These are phyloP conservation scores for Oncorhynchus kisutch DNA, from an alignment of 2,113 vertebrate species.

Conservation along the genomic window DNA sequence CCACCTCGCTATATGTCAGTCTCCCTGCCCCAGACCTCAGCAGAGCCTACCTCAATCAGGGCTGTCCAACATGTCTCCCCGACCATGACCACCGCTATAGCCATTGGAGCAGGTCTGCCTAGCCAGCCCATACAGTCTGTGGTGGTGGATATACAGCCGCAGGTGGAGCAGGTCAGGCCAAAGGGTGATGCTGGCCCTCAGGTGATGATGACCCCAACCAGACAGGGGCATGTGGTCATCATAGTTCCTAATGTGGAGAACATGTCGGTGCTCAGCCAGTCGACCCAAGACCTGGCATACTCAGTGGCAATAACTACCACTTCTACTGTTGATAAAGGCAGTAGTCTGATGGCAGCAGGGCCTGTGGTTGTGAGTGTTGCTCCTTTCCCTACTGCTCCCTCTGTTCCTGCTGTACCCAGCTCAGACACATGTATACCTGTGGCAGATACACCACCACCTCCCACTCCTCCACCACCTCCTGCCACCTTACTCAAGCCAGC, in stretches of 20 bases:
- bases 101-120: conserved; percentile 21
- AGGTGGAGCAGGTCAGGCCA: conserved; percentile 54
- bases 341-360: conserved; percentile 47
- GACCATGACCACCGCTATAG: conserved; percentile 30
- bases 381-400: conserved; percentile 20
- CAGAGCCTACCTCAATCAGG: conserved; percentile 35
- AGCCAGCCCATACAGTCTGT: conserved; percentile 61
- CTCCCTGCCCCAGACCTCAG: conserved; percentile 45
- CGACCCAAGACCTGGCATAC: conserved; percentile 26
- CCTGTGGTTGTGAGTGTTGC: conserved; percentile 25
- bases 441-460: conserved; percentile 63
- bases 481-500: conserved; percentile 74
- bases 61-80: conserved; percentile 46
- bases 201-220: conserved; percentile 53
- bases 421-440: conserved; percentile 57
- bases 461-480: conserved; percentile 75
- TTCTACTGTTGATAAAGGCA: conserved; percentile 60
- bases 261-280: conserved; percentile 35
- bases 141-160: conserved; percentile 67
- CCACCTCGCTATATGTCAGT: conserved; percentile 68
- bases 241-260: conserved; percentile 75
- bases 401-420: conserved; percentile 45
- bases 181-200: conserved; percentile 43
- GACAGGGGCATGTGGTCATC: conserved; percentile 69
- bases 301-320: conserved; percentile 43